Percentiles rank a stretch among this genome's conserved stretches.
These are phyloP conservation scores for Caenorhabditis wallacei DNA, from an alignment of 2,888 invertebrate species.

Conservation along the genomic window DNA sequence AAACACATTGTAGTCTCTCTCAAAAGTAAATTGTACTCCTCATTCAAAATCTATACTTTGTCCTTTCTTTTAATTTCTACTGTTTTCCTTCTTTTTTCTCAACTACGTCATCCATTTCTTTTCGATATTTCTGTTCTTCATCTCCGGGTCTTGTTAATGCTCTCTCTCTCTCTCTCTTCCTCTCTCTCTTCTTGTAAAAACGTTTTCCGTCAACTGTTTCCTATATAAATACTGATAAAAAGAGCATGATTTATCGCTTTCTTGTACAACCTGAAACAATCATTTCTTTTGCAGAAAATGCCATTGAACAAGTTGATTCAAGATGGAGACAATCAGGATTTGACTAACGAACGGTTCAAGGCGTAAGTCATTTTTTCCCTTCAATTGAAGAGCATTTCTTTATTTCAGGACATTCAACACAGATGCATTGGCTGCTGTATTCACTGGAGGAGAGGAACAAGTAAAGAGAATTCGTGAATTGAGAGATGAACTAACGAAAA, in stretches of 20 bases:
- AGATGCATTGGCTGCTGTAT: constrained; percentile 50
- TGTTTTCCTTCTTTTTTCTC: neutral
- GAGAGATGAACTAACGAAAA: constrained; percentile 54
- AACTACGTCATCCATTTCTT: constrained; percentile 44
- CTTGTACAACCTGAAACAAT: constrained; percentile 19
- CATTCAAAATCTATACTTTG: constrained; percentile 15
- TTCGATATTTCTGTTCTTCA: constrained; percentile 32
- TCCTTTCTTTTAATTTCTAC: constrained; percentile 15
- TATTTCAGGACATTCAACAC: constrained; percentile 62
- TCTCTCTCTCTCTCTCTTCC: constrained; percentile 8
- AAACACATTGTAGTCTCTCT: neutral
- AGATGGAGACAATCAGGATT: constrained; percentile 74
- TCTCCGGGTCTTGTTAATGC: constrained; percentile 47
- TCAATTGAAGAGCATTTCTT: neutral
- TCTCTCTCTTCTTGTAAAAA: neutral
- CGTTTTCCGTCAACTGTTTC: constrained; percentile 43
- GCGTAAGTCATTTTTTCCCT: constrained; percentile 47
- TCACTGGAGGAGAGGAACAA: constrained; percentile 56
- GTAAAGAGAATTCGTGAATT: constrained; percentile 56
- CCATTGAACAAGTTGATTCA: constrained; percentile 70
- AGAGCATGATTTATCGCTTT: constrained; percentile 58
- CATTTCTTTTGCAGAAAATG: constrained; percentile 23
- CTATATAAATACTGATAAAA: constrained; percentile 58
- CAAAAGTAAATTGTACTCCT: constrained; percentile 15
- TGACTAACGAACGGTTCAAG: constrained; percentile 73